Evolutionary conservation across 1,140 invertebrate species (phyloP), one percentile per base, ranked within the genome.

Genomic region (Parasteatoda tepidariorum): DNA sequence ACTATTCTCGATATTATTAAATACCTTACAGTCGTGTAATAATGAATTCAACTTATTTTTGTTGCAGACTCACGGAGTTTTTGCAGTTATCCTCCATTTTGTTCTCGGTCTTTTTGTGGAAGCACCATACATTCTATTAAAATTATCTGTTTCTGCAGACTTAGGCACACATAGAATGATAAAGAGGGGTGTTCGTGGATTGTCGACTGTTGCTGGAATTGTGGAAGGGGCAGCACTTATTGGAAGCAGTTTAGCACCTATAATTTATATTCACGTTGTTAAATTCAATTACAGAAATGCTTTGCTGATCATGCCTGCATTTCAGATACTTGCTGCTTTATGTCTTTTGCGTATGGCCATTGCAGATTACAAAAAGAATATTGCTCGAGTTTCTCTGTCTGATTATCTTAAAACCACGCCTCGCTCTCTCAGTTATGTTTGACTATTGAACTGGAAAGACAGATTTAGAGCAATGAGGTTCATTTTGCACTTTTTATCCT

Each of bases 111-210:
- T 78, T 3, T 31, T 78, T 18, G 48, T 67, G 7, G 75, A 78
- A 31, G 75, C 61, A 1, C 75, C 75, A 1, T 54, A 33, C 26
- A 78, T 78, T 15, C 7, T 78, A 3, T 13, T 67, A 13, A 78
- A n/a, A 18, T 67, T 62, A 11, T 78, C 75, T 18, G 31, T 78
- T 24, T 78, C 75, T 3, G 75, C 62, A 11, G 75, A 78, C 7
- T 15, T 78, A 1, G 61, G 61, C 5, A 67, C 41, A 0, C 61
- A 67, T 34, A 67, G 33, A 7, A 22, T 66, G 24, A 33, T 78
- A 2, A 9, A 31, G 3, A 66, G 75, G 24, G 41, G 31, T 1
- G 33, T 64, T 41, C 18, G 75, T 2, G 75, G 59, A 6, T 2
- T 78, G 26, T n/a, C 75, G 1, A 78, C 75, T 3, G n/a, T 78